Evolutionary conservation across 2,797 vertebrate species (phyloP).

Genomic region (Myiotriccus ornatus): DNA sequence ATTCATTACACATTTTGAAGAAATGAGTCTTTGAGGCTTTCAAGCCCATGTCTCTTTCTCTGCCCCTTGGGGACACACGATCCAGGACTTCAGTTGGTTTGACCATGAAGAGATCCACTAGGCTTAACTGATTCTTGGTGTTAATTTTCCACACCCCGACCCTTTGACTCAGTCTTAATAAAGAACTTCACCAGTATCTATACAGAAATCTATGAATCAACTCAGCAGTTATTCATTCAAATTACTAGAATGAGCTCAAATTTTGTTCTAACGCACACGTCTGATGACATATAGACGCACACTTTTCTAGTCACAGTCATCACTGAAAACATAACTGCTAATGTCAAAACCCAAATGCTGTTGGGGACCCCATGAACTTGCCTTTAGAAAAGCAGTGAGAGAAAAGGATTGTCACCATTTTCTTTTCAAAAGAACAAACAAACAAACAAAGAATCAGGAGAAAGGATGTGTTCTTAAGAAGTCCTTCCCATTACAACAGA

Average conservation of each 20-base stretch:
- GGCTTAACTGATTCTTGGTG: not conserved
- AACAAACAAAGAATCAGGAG: not conserved
- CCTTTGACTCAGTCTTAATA: not conserved
- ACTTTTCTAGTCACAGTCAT: not conserved
- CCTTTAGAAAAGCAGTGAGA: not conserved
- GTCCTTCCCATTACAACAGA: not conserved
- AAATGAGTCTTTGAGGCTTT: not conserved
- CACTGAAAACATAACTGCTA: not conserved
- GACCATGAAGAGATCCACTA: not conserved
- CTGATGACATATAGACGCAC: not conserved
- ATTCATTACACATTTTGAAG: not conserved
- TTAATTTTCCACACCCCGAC: not conserved
- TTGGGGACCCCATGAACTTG: rapidly evolving
- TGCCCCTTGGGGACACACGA: rapidly evolving
- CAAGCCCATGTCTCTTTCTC: not conserved
- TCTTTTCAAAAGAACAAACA: not conserved
- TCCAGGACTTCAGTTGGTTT: not conserved
- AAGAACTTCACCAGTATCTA: not conserved
- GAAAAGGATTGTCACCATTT: not conserved
- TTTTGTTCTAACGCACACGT: not conserved
- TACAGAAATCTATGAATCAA: not conserved
- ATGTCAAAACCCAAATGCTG: not conserved
- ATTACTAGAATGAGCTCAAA: not conserved
- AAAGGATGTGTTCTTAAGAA: not conserved
- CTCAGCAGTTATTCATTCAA: not conserved